Evolutionary conservation across 2,113 vertebrate species (phyloP), one percentile per base, ranked within the genome.

Genomic region (Mormyrus lacerda): DNA sequence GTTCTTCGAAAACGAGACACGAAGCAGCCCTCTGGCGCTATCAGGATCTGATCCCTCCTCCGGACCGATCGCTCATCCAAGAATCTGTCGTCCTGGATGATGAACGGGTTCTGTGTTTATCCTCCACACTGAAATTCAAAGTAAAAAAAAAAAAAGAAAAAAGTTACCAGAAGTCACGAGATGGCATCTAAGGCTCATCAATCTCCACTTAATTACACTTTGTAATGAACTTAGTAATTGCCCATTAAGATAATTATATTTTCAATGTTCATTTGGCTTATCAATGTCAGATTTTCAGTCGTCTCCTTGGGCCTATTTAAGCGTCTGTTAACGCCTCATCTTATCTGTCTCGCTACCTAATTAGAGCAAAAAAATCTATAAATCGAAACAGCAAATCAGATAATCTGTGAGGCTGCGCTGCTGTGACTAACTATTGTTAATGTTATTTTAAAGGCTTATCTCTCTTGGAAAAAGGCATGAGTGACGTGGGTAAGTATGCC

Each of bases 241-340:
- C 48, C 84, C 90, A 90, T 90, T 90, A 90, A 87, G 69, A 69
- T 87, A 90, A 90, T 90, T 90, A 90, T 87, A 87, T 89, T 76
- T 76, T 87, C 83, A 85, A 82, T 87, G 88, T 90, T 90, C 58
- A 61, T 89, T 79, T 87, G 55, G 65, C 83, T 89, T 89, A 90
- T 90, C 90, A 89, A 82, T 90, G 89, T 90, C 89, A 87, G 85
- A 87, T 90, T 89, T 31, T n/a, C n/a, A 79, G 13, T 50, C 44
- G 85, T 83, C 61, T 89, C 58, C 61, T 44, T 24, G 83, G 83
- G 42, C 83, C 42, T 5, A 69, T 53, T 88, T 89, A 89, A 90
- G 50, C 47, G 15, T 50, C 47, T 79, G 88, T 88, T 58, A 85
- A 83, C 88, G 50, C 21, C 53, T 69, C 84, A 15, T 87, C 90